These are phyloP conservation scores for Leptopilina syphax DNA, from an alignment of 2,888 invertebrate genomes.

Conservation along the genomic window DNA sequence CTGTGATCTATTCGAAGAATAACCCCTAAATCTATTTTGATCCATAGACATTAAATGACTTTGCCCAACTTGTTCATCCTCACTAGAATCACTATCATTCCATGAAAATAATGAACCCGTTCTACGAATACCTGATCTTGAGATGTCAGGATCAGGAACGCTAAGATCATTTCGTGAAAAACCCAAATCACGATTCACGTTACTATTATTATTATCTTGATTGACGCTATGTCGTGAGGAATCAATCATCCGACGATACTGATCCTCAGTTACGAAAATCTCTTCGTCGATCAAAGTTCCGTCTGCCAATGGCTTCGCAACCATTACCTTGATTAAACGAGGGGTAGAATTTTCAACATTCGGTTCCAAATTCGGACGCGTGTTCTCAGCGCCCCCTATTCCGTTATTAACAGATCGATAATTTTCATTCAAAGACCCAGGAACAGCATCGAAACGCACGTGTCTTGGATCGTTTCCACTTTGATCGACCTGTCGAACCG, in stretches of 20 bases:
- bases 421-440: neutral
- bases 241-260: neutral
- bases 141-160: no score
- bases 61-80: no score
- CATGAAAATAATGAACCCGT: no score
- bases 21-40: no score
- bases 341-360: neutral
- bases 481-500: neutral
- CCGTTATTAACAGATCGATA: neutral
- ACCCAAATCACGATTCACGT: no score
- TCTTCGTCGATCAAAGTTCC: neutral
- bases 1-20: no score
- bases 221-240: neutral
- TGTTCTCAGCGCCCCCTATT: neutral
- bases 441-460: neutral
- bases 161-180: no score
- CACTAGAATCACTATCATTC: no score
- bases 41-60: no score
- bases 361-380: neutral
- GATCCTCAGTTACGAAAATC: neutral
- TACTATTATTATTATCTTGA: no score
- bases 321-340: neutral
- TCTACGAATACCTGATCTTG: neutral
- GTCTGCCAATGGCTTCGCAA: neutral
- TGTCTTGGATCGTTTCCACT: neutral